Evolutionary conservation across 2,797 vertebrate genomes (phyloP).

Genomic region (Diceros bicornis): DNA sequence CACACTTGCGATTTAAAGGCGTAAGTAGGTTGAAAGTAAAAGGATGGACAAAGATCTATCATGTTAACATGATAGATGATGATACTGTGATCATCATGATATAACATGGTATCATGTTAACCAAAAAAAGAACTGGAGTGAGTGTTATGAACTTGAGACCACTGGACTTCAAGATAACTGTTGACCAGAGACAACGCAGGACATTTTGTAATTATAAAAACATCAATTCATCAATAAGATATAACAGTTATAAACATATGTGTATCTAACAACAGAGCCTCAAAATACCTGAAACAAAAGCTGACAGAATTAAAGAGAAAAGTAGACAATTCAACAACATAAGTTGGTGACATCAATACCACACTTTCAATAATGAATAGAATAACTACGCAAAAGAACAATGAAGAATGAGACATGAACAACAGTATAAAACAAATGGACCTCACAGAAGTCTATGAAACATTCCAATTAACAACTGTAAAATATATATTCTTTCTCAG

Average conservation of each 20-base stretch:
- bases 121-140: neutral
- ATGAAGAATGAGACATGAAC: neutral
- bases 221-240: neutral
- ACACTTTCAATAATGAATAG: neutral
- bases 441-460: neutral
- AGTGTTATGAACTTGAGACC: neutral
- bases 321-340: neutral
- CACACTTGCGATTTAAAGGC: neutral
- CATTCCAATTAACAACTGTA: neutral
- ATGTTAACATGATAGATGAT: neutral
- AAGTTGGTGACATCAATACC: neutral
- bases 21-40: neutral
- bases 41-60: neutral
- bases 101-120: neutral
- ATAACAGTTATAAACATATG: neutral
- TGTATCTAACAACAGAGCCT: neutral
- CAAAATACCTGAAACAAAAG: neutral
- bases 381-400: neutral
- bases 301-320: neutral
- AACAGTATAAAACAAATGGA: neutral
- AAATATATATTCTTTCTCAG: neutral
- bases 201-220: neutral
- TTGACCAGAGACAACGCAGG: neutral
- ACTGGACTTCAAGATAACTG: neutral
- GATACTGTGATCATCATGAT: too few relatives aligned